Percentiles rank a stretch among this genome's conserved stretches.
Evolutionary conservation across 1,140 invertebrate species (phyloP).

Genomic region (Drosophila insularis): DNA sequence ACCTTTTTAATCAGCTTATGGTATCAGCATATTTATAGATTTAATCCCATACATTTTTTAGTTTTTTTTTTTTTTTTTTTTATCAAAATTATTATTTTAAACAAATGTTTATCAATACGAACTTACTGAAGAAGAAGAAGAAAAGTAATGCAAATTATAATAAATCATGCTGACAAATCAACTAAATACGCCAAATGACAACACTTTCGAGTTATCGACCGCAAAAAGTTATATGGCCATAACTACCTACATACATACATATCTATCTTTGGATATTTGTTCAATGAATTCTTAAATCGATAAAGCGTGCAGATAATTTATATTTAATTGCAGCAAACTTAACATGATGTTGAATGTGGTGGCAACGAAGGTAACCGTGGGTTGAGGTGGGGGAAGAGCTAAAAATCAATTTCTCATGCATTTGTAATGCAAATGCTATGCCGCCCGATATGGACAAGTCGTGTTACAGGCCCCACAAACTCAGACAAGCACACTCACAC

Average conservation of each 20-base stretch:
- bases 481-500: slow-evolving; percentile 13
- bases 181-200: slow-evolving; percentile 48
- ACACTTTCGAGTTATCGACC: slow-evolving; percentile 23
- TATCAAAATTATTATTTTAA: background rate
- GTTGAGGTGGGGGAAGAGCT: slow-evolving; percentile 1
- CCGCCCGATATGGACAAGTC: slow-evolving; percentile 49
- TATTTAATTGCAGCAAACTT: slow-evolving; percentile 63
- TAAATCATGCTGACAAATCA: slow-evolving; percentile 46
- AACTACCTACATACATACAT: slow-evolving; percentile 23
- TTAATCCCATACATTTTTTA: background rate
- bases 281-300: slow-evolving; percentile 75
- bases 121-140: background rate
- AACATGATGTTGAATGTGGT: background rate
- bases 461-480: slow-evolving; percentile 31
- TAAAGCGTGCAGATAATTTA: slow-evolving; percentile 77
- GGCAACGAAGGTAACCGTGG: background rate
- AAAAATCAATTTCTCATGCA: slow-evolving; percentile 61
- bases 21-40: background rate
- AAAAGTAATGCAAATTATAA: slow-evolving; percentile 35
- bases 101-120: background rate
- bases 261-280: slow-evolving; percentile 61
- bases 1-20: background rate
- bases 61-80: background rate
- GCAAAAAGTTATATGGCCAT: slow-evolving; percentile 6
- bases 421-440: slow-evolving; percentile 70